Evolutionary conservation across 2,888 invertebrate genomes (phyloP).

Genomic region (Macrosiphum euphorbiae): DNA sequence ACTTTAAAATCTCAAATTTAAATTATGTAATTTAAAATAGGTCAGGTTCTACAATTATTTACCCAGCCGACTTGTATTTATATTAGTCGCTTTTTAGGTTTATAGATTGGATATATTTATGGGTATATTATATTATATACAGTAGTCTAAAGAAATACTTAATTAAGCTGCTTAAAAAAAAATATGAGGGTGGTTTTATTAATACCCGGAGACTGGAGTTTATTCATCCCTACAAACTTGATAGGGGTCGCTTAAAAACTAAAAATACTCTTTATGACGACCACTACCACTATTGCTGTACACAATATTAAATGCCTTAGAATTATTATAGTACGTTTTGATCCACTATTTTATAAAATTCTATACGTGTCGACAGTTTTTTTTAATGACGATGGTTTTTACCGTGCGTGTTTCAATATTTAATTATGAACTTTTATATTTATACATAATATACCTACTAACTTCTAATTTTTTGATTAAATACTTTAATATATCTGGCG

Average conservation of each 20-base stretch:
- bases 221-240: constrained; percentile 37
- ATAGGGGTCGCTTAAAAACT: constrained; percentile 56
- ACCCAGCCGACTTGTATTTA: neutral
- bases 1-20: neutral
- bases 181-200: constrained; percentile 55
- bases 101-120: neutral
- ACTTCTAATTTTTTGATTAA: constrained; percentile 24
- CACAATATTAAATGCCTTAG: neutral
- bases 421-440: constrained; percentile 10
- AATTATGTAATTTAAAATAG: neutral
- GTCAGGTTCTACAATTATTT: neutral
- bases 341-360: neutral
- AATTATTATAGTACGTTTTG: neutral
- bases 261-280: constrained; percentile 42
- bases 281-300: neutral
- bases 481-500: neutral
- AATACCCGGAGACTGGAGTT: constrained; percentile 26
- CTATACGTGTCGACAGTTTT: constrained; percentile 22
- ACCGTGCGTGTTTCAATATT: constrained; percentile 14
- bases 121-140: neutral
- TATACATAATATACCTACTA: neutral
- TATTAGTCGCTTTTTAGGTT: constrained; percentile 7
- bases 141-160: constrained; percentile 32
- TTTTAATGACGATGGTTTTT: constrained; percentile 24
- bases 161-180: constrained; percentile 33